These are phyloP conservation scores for Euura saliciscinereae DNA, from an alignment of 1,140 invertebrate genomes.

Conservation along the genomic window DNA sequence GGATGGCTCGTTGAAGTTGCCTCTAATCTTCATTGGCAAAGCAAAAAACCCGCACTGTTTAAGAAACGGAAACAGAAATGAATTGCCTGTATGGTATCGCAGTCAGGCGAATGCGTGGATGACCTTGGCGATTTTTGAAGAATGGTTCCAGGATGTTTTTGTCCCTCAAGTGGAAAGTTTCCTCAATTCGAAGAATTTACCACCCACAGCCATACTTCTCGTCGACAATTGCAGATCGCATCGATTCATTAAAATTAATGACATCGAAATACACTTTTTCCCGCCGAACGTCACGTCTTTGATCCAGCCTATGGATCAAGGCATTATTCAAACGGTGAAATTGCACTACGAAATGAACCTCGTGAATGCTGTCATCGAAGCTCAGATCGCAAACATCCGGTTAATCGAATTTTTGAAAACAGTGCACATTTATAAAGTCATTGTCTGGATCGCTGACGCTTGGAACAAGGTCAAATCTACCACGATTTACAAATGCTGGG, in stretches of 20 bases:
- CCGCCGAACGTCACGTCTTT: conserved; percentile 49
- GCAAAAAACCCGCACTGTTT: conserved; percentile 33
- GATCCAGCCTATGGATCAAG: conserved; percentile 45
- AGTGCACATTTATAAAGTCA: neutral
- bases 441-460: neutral
- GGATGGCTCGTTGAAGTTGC: too few relatives aligned
- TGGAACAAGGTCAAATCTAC: too few relatives aligned
- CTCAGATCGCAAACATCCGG: neutral
- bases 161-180: conserved; percentile 31
- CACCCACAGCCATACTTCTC: conserved; percentile 29
- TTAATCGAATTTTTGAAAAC: neutral
- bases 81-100: conserved; percentile 33
- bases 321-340: too few relatives aligned
- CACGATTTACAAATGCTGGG: neutral
- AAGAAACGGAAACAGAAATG: conserved; percentile 23
- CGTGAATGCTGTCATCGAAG: conserved; percentile 1
- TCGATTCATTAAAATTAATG: conserved; percentile 21
- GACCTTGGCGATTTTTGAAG: conserved; percentile 29
- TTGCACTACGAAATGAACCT: neutral
- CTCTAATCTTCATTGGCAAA: conserved; percentile 36
- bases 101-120: conserved; percentile 35
- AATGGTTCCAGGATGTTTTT: conserved; percentile 38
- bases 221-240: conserved; percentile 40
- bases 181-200: conserved; percentile 27
- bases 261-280: too few relatives aligned